A percentile compares a stretch with the other conserved stretches of the same genome.
Evolutionary conservation across 2,888 invertebrate species (phyloP).

Genomic region (Drosophila cracens): DNA sequence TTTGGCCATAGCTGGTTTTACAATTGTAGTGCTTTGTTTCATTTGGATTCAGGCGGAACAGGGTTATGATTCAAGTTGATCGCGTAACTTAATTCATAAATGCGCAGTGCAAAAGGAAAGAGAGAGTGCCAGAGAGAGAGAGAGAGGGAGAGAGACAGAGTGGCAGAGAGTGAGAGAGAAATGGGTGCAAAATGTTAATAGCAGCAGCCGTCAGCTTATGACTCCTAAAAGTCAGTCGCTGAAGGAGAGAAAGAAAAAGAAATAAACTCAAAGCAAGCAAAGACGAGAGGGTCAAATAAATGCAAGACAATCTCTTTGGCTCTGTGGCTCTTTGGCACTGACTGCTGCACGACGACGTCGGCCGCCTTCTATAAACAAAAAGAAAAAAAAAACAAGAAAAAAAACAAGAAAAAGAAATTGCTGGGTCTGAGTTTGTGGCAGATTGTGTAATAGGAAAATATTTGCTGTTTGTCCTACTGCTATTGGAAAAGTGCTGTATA

Average conservation of each 20-base stretch:
- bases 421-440: conserved; percentile 10
- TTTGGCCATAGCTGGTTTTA: conserved; percentile 58
- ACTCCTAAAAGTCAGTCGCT: background rate
- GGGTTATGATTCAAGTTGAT: conserved; percentile 63
- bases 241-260: conserved; percentile 23
- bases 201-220: background rate
- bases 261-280: conserved; percentile 6
- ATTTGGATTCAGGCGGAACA: background rate
- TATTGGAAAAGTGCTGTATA: conserved; percentile 49
- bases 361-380: conserved; percentile 36
- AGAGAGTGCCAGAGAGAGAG: background rate
- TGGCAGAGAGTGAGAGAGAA: conserved; percentile 38
- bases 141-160: conserved; percentile 24
- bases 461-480: conserved; percentile 54
- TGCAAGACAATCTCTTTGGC: conserved; percentile 53
- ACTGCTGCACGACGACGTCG: conserved; percentile 12
- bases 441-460: conserved; percentile 75
- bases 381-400: background rate
- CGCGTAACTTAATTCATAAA: conserved; percentile 79
- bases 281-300: conserved; percentile 38
- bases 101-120: conserved; percentile 44
- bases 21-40: conserved; percentile 20
- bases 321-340: background rate
- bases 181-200: conserved; percentile 28
- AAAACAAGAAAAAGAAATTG: conserved; percentile 2